Conservation (phyloP, 2,113 vertebrate species). For the Agelaius phoeniceus region DNA sequence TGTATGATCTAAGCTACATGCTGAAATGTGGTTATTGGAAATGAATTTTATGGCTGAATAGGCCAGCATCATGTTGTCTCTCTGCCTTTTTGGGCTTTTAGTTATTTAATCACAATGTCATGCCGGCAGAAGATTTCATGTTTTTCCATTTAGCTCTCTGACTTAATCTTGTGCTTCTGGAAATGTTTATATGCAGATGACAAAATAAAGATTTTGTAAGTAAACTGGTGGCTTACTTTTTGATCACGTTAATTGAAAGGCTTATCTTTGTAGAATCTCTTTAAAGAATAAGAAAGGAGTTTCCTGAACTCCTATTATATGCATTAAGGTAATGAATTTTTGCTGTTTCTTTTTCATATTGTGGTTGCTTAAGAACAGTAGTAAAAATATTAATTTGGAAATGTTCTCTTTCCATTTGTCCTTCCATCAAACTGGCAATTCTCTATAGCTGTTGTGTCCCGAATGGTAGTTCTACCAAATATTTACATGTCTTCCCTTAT, state of each 20-base stretch:
- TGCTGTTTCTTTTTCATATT: not conserved
- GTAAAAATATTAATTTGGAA: not conserved
- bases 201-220: not conserved
- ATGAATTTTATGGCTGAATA: constrained; percentile 30
- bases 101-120: constrained; percentile 24
- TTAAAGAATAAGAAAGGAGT: not conserved
- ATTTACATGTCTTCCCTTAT: not conserved
- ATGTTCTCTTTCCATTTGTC: not conserved
- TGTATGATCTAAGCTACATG: not conserved
- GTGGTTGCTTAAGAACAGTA: not conserved
- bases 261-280: not conserved
- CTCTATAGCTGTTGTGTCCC: not conserved
- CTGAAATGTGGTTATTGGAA: constrained; percentile 57
- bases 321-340: not conserved
- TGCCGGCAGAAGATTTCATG: not conserved
- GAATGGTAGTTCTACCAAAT: not conserved
- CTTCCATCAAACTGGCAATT: not conserved
- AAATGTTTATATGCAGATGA: constrained; percentile 43
- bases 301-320: not conserved
- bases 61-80: not conserved
- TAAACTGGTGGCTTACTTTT: constrained; percentile 16
- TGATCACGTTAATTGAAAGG: not conserved
- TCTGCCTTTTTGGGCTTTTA: constrained; percentile 25
- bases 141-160: not conserved
- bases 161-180: constrained; percentile 30